Evolutionary conservation across 2,888 invertebrate species (phyloP).

Genomic region (Phengaris alcon): DNA sequence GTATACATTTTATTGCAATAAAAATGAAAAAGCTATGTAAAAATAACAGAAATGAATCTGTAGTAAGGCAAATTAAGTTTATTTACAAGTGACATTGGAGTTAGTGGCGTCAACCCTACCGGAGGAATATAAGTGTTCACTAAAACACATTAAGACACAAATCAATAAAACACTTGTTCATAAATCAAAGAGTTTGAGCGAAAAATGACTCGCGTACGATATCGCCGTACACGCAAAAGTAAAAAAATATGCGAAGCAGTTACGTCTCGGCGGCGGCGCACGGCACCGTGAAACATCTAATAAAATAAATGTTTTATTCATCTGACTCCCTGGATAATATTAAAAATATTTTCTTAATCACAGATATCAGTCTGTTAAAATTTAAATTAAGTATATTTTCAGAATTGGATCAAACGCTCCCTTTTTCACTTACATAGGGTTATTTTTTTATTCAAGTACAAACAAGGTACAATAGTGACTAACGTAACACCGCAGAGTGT

Average conservation of each 20-base stretch:
- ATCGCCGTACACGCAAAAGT: conserved; percentile 59
- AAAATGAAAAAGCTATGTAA: conserved; percentile 12
- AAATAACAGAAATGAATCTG: conserved; percentile 15
- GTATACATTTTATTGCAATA: conserved; percentile 20
- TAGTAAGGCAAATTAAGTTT: conserved; percentile 1
- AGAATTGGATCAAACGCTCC: conserved; percentile 75
- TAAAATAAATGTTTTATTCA: conserved; percentile 74
- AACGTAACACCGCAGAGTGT: conserved; percentile 76
- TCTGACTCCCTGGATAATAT: conserved; percentile 79
- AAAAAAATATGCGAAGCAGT: conserved; percentile 66
- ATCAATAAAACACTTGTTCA: conserved; percentile 28
- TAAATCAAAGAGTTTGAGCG: conserved; percentile 32
- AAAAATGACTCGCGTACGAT: conserved; percentile 41
- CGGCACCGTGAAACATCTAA: conserved; percentile 75
- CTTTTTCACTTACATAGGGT: conserved; percentile 64
- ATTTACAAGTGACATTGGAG: conserved; percentile 11
- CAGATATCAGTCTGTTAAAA: conserved; percentile 80
- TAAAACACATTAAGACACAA: conserved; percentile 24
- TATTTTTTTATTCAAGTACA: conserved; percentile 70
- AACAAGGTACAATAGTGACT: conserved; percentile 78
- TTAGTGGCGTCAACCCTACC: conserved; percentile 13
- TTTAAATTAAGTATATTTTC: conserved; percentile 80
- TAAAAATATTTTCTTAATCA: conserved; percentile 80
- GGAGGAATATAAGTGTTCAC: conserved; percentile 17
- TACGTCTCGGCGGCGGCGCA: conserved; percentile 65